phyloP scores from a whole-genome alignment of 2,797 vertebrate genomes.

The Argya squamiceps region DNA sequence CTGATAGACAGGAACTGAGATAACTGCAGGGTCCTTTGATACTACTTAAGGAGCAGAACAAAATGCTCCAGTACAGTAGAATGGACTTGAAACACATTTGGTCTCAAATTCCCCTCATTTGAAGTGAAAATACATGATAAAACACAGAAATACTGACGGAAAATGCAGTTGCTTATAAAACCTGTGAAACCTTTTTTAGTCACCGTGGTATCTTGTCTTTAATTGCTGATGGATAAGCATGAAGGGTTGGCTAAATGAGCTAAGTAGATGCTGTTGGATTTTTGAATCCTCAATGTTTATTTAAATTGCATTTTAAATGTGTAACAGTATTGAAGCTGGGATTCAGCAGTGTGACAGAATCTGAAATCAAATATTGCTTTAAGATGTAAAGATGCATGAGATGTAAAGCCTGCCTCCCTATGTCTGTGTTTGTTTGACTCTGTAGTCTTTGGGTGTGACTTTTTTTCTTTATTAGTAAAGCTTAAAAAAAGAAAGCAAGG shows the following conservation, averaged over 20 bases:
- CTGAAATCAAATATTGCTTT: neutral
- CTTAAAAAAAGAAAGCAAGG: neutral
- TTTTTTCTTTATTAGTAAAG: neutral
- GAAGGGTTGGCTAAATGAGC: neutral
- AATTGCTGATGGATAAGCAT: neutral
- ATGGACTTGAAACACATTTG: neutral
- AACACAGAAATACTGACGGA: neutral
- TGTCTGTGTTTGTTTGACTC: neutral
- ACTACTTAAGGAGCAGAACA: neutral
- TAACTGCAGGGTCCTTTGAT: neutral
- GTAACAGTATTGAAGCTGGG: neutral
- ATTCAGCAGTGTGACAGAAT: neutral
- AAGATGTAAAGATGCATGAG: neutral
- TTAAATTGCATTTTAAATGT: neutral
- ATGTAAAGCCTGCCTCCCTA: neutral
- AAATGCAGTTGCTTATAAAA: neutral
- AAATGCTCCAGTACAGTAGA: neutral
- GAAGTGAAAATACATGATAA: neutral
- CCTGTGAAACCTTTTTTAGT: neutral
- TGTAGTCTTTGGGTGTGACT: neutral
- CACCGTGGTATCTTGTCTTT: neutral
- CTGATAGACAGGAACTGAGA: neutral
- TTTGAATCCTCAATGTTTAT: neutral
- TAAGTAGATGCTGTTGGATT: neutral
- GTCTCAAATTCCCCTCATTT: neutral